Percentiles rank a stretch among this genome's conserved stretches.
phyloP scores from a whole-genome alignment of 2,113 vertebrate species.

The Pogonocichla stellata region DNA sequence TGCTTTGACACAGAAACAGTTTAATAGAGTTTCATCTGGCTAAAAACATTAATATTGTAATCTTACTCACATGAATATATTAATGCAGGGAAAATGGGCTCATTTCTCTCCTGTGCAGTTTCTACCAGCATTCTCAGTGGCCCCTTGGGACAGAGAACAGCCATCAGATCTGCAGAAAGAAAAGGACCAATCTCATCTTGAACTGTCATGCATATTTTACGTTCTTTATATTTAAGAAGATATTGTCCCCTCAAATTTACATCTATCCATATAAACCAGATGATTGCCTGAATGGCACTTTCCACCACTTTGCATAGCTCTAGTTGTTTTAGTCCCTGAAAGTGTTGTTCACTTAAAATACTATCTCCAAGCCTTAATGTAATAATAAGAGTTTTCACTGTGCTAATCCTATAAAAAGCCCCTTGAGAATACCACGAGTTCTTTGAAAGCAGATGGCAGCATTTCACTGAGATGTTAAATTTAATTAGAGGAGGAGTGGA shows the following conservation, averaged over 20 bases:
- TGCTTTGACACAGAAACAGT: neutral
- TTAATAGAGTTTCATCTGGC: neutral
- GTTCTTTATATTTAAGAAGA: neutral
- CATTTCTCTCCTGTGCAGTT: conserved; percentile 96
- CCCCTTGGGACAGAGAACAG: conserved; percentile 93
- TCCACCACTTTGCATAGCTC: neutral
- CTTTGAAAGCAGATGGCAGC: neutral
- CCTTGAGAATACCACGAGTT: neutral
- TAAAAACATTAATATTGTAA: neutral
- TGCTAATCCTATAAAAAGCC: neutral
- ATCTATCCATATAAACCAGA: neutral
- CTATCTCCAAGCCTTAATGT: neutral
- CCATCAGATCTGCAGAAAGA: conserved; percentile 86
- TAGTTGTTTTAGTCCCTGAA: neutral
- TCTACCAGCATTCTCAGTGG: conserved; percentile 95
- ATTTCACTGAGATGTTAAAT: neutral
- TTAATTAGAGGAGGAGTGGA: neutral
- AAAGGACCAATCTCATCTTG: neutral
- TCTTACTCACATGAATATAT: conserved; percentile 95
- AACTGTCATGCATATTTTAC: neutral
- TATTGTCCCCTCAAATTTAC: neutral
- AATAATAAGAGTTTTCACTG: neutral
- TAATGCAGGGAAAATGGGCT: conserved; percentile 96
- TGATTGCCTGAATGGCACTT: neutral
- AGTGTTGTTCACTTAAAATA: neutral